Conservation (phyloP, 2,113 vertebrate species). For the Thymallus thymallus region DNA sequence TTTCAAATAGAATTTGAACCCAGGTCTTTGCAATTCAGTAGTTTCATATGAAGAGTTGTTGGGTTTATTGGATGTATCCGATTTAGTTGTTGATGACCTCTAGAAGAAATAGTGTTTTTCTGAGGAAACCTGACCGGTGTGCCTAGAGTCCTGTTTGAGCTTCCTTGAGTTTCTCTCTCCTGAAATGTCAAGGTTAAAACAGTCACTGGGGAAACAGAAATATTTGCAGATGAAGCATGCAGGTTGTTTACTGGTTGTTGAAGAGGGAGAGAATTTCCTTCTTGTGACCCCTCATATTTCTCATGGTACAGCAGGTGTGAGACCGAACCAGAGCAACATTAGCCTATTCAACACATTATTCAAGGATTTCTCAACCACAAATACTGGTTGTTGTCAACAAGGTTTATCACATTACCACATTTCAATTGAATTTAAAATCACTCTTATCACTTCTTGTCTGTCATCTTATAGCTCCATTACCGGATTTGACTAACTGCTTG, state of each 20-base stretch:
- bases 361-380: neutral
- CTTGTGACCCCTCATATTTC: slow-evolving; percentile 29
- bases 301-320: neutral
- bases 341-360: neutral
- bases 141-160: neutral
- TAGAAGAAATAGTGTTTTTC: neutral
- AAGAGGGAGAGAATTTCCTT: slow-evolving; percentile 19
- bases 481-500: slow-evolving; percentile 43
- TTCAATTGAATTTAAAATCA: neutral
- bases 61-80: too few relatives aligned
- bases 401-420: too few relatives aligned
- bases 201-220: slow-evolving; percentile 48
- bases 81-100: neutral
- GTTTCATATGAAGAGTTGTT: too few relatives aligned
- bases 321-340: slow-evolving; percentile 4
- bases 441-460: slow-evolving; percentile 8
- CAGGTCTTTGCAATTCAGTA: too few relatives aligned
- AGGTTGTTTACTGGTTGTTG: slow-evolving; percentile 54
- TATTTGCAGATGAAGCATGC: slow-evolving; percentile 70
- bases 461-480: slow-evolving; percentile 33
- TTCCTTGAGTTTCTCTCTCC: neutral
- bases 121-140: slow-evolving; percentile 14
- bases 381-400: neutral
- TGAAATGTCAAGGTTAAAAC: slow-evolving; percentile 51
- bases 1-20: too few relatives aligned